These are phyloP conservation scores for Penelope pileata DNA, from an alignment of 2,113 vertebrate species.

Conservation along the genomic window DNA sequence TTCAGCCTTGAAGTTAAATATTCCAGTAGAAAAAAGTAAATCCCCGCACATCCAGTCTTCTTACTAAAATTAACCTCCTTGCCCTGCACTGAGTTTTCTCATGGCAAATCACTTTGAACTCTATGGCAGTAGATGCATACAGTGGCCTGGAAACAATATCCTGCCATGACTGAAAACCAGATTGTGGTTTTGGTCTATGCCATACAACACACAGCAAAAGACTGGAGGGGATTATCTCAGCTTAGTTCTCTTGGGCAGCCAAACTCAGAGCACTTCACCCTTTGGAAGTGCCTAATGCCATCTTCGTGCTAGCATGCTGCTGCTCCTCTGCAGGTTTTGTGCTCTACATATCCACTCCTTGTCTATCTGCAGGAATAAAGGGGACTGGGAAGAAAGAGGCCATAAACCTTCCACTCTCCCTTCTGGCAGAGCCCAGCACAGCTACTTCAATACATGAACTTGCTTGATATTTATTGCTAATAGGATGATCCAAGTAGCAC, in stretches of 20 bases:
- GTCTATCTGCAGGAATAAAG: neutral
- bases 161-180: neutral
- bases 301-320: neutral
- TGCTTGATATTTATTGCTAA: neutral
- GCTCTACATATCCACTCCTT: neutral
- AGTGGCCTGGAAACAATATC: neutral
- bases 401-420: neutral
- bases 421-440: neutral
- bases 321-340: neutral
- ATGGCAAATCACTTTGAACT: neutral
- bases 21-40: constrained; percentile 28
- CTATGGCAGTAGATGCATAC: neutral
- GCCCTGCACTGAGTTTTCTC: neutral
- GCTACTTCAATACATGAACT: neutral
- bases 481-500: neutral
- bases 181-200: neutral
- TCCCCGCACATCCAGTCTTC: neutral
- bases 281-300: neutral
- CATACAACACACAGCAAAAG: neutral
- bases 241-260: neutral
- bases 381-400: neutral
- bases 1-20: constrained; percentile 9
- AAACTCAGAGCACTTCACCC: neutral
- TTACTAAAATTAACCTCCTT: neutral
- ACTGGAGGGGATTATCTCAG: neutral